Percentiles rank a stretch among this genome's conserved stretches.
Evolutionary conservation across 2,797 vertebrate genomes (phyloP).

Genomic region (Sebastolobus alascanus): DNA sequence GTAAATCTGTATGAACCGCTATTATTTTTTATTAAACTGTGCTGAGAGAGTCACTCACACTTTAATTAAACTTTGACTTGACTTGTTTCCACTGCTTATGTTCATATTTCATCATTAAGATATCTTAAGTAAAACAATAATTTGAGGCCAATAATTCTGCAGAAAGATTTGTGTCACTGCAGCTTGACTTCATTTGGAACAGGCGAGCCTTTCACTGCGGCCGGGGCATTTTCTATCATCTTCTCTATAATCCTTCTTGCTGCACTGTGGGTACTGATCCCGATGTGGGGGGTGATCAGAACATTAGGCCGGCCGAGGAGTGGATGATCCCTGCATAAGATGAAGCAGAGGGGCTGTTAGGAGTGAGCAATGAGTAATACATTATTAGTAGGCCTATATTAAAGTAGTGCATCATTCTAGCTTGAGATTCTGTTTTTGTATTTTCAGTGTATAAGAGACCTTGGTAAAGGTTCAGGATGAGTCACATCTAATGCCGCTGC

Average conservation of each 20-base stretch:
- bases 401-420: background rate
- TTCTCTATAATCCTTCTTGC: conserved; percentile 64
- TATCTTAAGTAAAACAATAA: background rate
- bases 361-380: background rate
- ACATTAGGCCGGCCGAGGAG: conserved; percentile 80
- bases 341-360: conserved; percentile 37
- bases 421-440: background rate
- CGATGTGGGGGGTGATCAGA: conserved; percentile 78
- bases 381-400: background rate
- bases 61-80: background rate
- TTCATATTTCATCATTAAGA: too few relatives aligned
- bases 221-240: conserved; percentile 76
- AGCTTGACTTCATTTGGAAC: conserved; percentile 74
- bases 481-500: conserved; percentile 88
- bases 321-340: conserved; percentile 77
- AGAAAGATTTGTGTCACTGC: background rate
- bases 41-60: background rate
- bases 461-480: conserved; percentile 70
- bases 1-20: background rate
- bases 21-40: background rate
- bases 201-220: conserved; percentile 72
- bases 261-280: conserved; percentile 68
- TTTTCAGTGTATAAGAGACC: conserved; percentile 40
- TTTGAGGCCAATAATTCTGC: background rate
- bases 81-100: background rate